These are phyloP conservation scores for Plotosus lineatus DNA, from an alignment of 2,113 vertebrate genomes.

Conservation along the genomic window DNA sequence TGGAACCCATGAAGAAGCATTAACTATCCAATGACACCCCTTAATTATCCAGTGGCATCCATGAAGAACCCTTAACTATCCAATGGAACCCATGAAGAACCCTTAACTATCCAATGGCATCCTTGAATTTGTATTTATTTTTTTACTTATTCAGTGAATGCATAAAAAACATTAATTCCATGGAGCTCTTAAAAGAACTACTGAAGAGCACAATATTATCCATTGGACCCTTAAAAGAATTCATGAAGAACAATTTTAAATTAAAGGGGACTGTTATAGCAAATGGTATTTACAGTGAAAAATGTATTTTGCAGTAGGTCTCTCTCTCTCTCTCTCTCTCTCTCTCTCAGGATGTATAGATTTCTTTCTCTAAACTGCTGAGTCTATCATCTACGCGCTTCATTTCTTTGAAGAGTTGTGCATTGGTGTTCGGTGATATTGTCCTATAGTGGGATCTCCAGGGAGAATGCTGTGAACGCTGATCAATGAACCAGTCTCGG, in stretches of 20 bases:
- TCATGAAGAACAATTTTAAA: neutral
- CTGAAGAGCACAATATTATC: neutral
- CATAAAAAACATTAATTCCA: neutral
- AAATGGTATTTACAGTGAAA: no score
- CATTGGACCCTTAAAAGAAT: neutral
- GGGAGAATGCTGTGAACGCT: slow-evolving; percentile 54
- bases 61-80: neutral
- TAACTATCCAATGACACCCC: neutral
- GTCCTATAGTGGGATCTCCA: slow-evolving; percentile 31
- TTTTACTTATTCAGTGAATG: neutral
- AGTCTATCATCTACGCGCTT: neutral
- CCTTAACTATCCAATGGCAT: neutral
- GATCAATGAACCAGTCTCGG: slow-evolving; percentile 64
- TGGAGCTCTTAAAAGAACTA: neutral
- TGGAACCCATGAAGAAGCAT: neutral
- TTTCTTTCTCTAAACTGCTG: neutral
- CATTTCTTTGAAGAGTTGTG: neutral
- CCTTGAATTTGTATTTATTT: no score
- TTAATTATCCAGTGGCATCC: neutral
- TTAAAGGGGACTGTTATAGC: no score
- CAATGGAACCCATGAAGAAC: neutral
- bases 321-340: neutral
- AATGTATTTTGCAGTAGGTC: neutral
- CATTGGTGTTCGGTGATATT: slow-evolving; percentile 1
- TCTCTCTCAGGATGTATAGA: neutral